A percentile compares a stretch with the other conserved stretches of the same genome.
phyloP scores from a whole-genome alignment of 2,797 vertebrate genomes.

The Alouatta caraya region DNA sequence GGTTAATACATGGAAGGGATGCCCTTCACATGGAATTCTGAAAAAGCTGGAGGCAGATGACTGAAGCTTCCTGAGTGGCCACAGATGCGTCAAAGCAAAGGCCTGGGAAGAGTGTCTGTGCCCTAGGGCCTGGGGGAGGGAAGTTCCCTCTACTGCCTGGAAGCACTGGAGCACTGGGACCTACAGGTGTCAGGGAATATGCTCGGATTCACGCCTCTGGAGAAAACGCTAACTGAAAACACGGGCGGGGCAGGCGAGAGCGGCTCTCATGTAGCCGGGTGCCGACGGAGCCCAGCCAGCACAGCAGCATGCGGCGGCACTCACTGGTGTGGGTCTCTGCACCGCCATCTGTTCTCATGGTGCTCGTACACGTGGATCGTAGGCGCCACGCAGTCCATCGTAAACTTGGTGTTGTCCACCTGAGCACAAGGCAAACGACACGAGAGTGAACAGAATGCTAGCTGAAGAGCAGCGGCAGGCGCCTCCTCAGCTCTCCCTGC shows the following conservation, averaged over 20 bases:
- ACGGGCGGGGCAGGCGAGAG: neutral
- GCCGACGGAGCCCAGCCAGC: too few species aligned
- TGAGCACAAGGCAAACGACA: slow-evolving; percentile 71
- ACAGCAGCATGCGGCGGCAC: slow-evolving; percentile 68
- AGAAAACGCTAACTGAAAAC: neutral
- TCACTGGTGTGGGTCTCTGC: slow-evolving; percentile 93
- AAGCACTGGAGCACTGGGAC: neutral
- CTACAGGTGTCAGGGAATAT: neutral
- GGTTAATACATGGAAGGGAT: neutral
- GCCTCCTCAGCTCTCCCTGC: neutral
- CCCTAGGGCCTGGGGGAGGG: neutral
- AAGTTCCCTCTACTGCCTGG: neutral
- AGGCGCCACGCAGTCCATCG: slow-evolving; percentile 92
- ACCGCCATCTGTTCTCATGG: slow-evolving; percentile 97
- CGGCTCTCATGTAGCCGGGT: neutral
- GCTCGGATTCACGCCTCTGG: neutral
- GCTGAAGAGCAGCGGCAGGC: neutral
- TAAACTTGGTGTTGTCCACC: slow-evolving; percentile 95
- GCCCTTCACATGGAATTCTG: neutral
- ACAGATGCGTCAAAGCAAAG: neutral
- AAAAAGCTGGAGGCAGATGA: neutral
- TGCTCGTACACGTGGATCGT: slow-evolving; percentile 94
- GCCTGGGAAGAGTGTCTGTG: neutral
- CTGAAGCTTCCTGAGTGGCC: neutral
- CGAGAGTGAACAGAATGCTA: neutral